Conservation (phyloP, 2,888 invertebrate genomes). For the Steinernema hermaphroditum region DNA sequence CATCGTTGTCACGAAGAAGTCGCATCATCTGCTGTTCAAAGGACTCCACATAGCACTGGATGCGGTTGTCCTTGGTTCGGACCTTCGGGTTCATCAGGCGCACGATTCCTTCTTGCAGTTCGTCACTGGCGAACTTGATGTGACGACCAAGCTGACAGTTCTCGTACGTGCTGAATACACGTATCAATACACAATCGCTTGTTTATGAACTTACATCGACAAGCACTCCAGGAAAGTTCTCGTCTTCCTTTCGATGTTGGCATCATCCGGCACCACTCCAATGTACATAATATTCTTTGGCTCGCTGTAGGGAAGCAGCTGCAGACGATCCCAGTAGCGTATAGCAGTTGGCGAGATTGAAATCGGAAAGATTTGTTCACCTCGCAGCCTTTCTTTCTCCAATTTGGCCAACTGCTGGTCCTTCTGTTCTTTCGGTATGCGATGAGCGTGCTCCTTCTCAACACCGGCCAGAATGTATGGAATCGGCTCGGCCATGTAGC, state of each 20-base stretch:
- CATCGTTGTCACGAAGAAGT: not conserved
- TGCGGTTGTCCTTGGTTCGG: not conserved
- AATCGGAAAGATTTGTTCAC: slow-evolving; percentile 51
- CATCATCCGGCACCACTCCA: slow-evolving; percentile 89
- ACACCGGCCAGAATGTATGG: slow-evolving; percentile 66
- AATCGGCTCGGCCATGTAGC: slow-evolving; percentile 69
- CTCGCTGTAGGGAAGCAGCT: slow-evolving; percentile 94
- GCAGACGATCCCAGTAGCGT: slow-evolving; percentile 78
- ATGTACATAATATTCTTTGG: slow-evolving; percentile 91
- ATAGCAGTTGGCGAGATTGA: slow-evolving; percentile 67
- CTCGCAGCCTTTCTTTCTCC: not conserved
- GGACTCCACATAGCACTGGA: not conserved
- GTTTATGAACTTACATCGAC: slow-evolving; percentile 45
- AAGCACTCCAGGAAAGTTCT: slow-evolving; percentile 67
- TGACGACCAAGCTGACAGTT: slow-evolving; percentile 86
- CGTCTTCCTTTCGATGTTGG: slow-evolving; percentile 79
- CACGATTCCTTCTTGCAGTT: not conserved
- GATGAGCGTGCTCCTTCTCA: slow-evolving; percentile 42
- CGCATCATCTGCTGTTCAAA: slow-evolving; percentile 3
- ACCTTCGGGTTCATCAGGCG: not conserved
- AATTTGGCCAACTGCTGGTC: not conserved
- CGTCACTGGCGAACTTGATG: slow-evolving; percentile 75
- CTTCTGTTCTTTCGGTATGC: not conserved
- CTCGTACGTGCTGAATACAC: slow-evolving; percentile 76
- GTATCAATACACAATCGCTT: too few species aligned